These are phyloP conservation scores for Drosophila punjabiensis DNA, from an alignment of 1,140 invertebrate genomes.

Conservation along the genomic window DNA sequence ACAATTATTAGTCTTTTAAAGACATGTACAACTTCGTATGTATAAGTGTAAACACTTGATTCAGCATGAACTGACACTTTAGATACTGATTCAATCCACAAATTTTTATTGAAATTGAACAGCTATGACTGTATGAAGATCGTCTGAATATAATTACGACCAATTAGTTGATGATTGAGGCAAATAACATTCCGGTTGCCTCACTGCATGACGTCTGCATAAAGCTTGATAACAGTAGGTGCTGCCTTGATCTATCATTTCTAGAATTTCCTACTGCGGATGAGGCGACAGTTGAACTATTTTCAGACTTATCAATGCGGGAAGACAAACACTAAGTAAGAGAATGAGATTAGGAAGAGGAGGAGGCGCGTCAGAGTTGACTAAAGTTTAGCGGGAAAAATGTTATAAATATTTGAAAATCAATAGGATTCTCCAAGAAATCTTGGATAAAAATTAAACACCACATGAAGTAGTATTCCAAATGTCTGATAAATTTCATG, in stretches of 20 bases:
- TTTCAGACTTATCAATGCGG: conserved; percentile 30
- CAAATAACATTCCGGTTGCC: conserved; percentile 30
- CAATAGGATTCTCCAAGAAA: too few relatives aligned
- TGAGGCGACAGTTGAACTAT: conserved; percentile 26
- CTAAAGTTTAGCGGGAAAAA: not conserved
- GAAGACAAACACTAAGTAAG: conserved; percentile 1
- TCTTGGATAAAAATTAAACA: not conserved
- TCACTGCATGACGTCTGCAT: conserved; percentile 34
- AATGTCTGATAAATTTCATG: not conserved
- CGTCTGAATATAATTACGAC: conserved; percentile 14
- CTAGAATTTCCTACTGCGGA: conserved; percentile 41
- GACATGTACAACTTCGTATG: too few relatives aligned
- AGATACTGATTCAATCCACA: conserved; percentile 5
- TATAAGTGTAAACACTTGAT: not conserved
- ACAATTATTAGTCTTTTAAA: too few relatives aligned
- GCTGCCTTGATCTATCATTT: conserved; percentile 14
- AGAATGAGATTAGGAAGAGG: not conserved
- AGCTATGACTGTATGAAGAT: conserved; percentile 5
- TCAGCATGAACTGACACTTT: conserved; percentile 4
- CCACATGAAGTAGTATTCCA: not conserved
- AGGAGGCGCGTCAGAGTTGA: not conserved
- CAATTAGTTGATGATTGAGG: conserved; percentile 39
- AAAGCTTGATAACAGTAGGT: conserved; percentile 16
- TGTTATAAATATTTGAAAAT: not conserved
- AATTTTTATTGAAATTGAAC: conserved; percentile 11